A percentile compares a stretch with the other conserved stretches of the same genome.
Conservation (phyloP, 2,888 invertebrate species). For the Catocala sponsa region DNA sequence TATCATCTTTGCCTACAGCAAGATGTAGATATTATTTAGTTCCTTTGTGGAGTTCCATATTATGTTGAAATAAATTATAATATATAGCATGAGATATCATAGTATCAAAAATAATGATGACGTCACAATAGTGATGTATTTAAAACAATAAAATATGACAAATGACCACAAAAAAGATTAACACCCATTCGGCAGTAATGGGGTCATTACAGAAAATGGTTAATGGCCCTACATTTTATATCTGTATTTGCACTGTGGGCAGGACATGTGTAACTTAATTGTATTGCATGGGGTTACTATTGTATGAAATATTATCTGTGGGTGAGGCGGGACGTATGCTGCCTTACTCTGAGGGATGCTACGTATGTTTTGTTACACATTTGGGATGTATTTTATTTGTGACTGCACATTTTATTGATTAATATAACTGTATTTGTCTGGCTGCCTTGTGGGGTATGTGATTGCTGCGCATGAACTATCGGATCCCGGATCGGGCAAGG, state of each 20-base stretch:
- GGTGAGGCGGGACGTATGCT: constrained; percentile 67
- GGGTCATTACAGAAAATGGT: constrained; percentile 74
- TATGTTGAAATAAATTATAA: too few relatives aligned
- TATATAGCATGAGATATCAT: too few relatives aligned
- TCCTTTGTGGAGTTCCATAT: too few relatives aligned
- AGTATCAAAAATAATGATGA: too few relatives aligned
- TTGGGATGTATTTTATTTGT: constrained; percentile 7
- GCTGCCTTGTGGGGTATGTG: too few relatives aligned
- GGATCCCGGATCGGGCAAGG: too few relatives aligned
- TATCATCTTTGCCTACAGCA: too few relatives aligned
- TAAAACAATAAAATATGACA: constrained; percentile 52
- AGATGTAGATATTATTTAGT: too few relatives aligned
- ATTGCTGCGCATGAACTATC: too few relatives aligned
- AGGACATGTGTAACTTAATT: constrained; percentile 81
- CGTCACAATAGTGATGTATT: not conserved
- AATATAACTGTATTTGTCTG: too few relatives aligned
- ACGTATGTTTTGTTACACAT: constrained; percentile 31
- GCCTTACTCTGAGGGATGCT: constrained; percentile 57
- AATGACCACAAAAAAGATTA: constrained; percentile 54
- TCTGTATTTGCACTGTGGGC: constrained; percentile 78
- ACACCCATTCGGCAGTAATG: constrained; percentile 63
- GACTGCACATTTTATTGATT: too few relatives aligned
- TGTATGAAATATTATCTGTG: constrained; percentile 80
- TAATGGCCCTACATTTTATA: constrained; percentile 75
- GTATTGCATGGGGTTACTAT: constrained; percentile 75